A percentile compares a stretch with the other conserved stretches of the same genome.
Conservation (phyloP, 2,797 vertebrate genomes). For the Synaphobranchus kaupii region DNA sequence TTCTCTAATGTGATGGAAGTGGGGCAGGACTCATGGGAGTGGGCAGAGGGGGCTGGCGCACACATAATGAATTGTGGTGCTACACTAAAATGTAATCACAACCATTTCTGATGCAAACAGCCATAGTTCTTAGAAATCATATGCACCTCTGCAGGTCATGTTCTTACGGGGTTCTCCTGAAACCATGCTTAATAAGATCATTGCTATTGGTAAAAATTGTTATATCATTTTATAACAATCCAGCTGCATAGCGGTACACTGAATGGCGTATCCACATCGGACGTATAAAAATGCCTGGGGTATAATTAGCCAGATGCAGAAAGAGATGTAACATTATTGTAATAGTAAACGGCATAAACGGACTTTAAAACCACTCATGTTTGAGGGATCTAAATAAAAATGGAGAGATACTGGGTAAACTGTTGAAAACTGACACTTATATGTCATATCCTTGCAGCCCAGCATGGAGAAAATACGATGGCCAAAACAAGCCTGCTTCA, state of each 20-base stretch:
- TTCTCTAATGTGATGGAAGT: slow-evolving; percentile 16
- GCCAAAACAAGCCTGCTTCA: no score
- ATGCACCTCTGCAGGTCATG: neutral
- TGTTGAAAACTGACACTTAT: no score
- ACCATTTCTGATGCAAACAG: neutral
- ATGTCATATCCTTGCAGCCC: neutral
- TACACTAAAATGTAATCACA: neutral
- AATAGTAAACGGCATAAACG: neutral
- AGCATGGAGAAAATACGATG: no score
- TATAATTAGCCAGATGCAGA: neutral
- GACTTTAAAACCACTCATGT: neutral
- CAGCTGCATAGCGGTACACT: neutral
- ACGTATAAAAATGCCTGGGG: neutral
- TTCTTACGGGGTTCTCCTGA: neutral
- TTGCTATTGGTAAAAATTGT: neutral
- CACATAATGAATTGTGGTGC: neutral
- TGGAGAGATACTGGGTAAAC: neutral
- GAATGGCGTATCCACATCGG: neutral
- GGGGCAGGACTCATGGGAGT: neutral
- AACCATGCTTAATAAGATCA: neutral
- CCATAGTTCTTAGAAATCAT: neutral
- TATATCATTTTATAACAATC: neutral
- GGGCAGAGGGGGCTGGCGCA: neutral
- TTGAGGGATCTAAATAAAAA: neutral
- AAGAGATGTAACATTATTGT: neutral